Evolutionary conservation across 2,888 invertebrate species (phyloP).

Genomic region (Rhagium mordax): DNA sequence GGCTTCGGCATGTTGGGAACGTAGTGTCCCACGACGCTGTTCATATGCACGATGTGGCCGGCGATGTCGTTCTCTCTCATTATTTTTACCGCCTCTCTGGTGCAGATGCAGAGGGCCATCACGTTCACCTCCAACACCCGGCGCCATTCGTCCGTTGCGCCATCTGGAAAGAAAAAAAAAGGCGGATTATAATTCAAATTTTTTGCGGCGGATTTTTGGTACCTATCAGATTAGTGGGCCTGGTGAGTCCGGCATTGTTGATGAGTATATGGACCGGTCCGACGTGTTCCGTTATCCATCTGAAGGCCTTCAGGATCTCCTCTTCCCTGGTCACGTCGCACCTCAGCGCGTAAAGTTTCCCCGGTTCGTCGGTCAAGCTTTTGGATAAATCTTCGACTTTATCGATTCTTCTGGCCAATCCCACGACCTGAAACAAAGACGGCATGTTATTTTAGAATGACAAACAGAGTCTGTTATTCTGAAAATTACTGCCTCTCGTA

Average conservation of each 20-base stretch:
- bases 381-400: constrained; percentile 52
- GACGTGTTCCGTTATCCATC: constrained; percentile 54
- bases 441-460: no score
- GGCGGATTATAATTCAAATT: no score
- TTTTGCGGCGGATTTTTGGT: no score
- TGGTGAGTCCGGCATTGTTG: constrained; percentile 57
- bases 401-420: constrained; percentile 54
- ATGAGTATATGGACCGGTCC: constrained; percentile 56
- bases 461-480: no score
- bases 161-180: constrained; percentile 40
- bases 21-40: constrained; percentile 52
- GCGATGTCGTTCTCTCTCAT: constrained; percentile 52
- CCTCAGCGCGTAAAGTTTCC: constrained; percentile 49
- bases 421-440: constrained; percentile 51
- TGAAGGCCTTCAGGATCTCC: constrained; percentile 54
- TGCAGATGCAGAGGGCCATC: constrained; percentile 55
- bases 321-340: constrained; percentile 57
- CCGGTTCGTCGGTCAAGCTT: constrained; percentile 45
- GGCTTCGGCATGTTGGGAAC: constrained; percentile 46
- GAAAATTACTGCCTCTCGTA: no score
- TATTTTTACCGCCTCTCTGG: constrained; percentile 54
- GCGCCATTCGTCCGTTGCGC: constrained; percentile 54
- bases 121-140: constrained; percentile 55
- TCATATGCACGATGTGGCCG: constrained; percentile 57
- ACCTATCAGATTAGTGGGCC: constrained; percentile 47